These are phyloP conservation scores for Raja brachyura DNA, from an alignment of 2,113 vertebrate species.

Conservation along the genomic window DNA sequence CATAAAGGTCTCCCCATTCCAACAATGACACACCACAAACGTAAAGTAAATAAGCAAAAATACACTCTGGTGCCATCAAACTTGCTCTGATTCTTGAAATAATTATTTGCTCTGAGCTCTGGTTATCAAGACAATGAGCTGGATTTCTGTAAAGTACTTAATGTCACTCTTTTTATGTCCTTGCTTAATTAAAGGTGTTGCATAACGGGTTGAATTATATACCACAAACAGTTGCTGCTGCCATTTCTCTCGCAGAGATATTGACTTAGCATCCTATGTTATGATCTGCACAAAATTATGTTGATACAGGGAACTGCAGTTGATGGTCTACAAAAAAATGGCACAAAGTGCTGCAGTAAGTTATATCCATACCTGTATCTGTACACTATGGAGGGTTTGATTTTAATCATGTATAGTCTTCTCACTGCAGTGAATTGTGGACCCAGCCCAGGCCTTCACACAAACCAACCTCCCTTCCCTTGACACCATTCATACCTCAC, in stretches of 20 bases:
- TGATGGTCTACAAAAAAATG: no score
- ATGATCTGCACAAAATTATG: neutral
- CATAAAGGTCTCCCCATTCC: neutral
- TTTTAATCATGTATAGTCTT: no score
- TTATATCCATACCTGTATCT: no score
- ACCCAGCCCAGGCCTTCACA: no score
- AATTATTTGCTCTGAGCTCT: slow-evolving; percentile 1
- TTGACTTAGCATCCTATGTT: neutral
- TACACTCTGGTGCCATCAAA: neutral
- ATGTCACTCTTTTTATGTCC: neutral
- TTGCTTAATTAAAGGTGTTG: neutral
- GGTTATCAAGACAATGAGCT: neutral
- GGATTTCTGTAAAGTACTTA: neutral
- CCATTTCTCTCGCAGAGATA: neutral
- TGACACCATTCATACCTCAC: no score
- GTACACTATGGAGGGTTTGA: no score
- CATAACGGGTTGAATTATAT: slow-evolving; percentile 1
- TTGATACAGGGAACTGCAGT: neutral
- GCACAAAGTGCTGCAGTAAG: no score
- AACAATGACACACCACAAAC: neutral
- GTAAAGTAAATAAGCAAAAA: neutral
- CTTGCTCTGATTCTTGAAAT: neutral
- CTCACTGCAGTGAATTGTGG: no score
- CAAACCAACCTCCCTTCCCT: no score
- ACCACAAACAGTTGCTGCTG: neutral